Conservation (phyloP, 2,888 invertebrate species). For the Agonopterix subpropinquella region DNA sequence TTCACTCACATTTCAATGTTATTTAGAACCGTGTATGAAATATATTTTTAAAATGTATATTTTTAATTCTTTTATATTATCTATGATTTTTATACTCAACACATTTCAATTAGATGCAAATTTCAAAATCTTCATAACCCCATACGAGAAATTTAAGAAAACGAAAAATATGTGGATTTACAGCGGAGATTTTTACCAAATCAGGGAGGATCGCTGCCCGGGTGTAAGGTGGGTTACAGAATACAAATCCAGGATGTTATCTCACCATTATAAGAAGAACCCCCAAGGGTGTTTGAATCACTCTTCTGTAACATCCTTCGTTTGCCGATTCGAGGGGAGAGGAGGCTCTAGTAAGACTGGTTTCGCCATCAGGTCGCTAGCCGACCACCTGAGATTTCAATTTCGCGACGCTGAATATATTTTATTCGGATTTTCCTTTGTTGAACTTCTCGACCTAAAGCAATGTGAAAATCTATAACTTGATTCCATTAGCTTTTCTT, state of each 20-base stretch:
- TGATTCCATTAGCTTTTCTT: slow-evolving; percentile 11
- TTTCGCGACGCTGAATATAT: slow-evolving; percentile 65
- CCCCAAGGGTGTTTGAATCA: slow-evolving; percentile 24
- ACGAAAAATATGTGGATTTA: slow-evolving; percentile 29
- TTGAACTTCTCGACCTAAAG: slow-evolving; percentile 39
- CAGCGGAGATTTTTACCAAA: slow-evolving; percentile 43
- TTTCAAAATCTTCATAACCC: background rate
- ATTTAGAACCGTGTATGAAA: too few species aligned
- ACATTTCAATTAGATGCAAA: too few species aligned
- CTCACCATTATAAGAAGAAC: slow-evolving; percentile 33
- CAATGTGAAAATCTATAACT: slow-evolving; percentile 23
- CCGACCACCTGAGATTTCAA: slow-evolving; percentile 70
- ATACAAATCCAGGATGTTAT: slow-evolving; percentile 55
- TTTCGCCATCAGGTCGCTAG: slow-evolving; percentile 20
- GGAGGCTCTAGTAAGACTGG: slow-evolving; percentile 33
- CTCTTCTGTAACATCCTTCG: slow-evolving; percentile 17
- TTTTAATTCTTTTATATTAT: too few species aligned
- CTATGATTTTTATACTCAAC: too few species aligned
- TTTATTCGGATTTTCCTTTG: slow-evolving; percentile 55
- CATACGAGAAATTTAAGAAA: slow-evolving; percentile 3
- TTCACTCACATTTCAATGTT: too few species aligned
- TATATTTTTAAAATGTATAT: too few species aligned
- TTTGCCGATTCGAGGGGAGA: slow-evolving; percentile 19
- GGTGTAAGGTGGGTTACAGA: slow-evolving; percentile 40
- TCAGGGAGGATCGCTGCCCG: slow-evolving; percentile 44